Conservation (phyloP, 2,113 vertebrate genomes). For the Thomomys bottae region DNA sequence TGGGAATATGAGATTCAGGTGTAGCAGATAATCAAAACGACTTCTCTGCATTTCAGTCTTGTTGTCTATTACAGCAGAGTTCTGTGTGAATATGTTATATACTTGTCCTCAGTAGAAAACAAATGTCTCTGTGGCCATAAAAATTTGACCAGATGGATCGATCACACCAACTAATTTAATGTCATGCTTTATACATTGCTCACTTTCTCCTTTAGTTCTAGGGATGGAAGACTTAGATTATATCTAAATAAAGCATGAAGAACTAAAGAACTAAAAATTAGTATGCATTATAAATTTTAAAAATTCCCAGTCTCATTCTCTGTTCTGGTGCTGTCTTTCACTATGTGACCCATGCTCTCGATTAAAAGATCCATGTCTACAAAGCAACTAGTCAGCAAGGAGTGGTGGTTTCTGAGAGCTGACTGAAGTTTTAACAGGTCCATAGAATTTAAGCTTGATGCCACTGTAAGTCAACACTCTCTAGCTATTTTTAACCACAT, state of each 20-base stretch:
- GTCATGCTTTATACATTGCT: neutral
- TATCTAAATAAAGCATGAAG: neutral
- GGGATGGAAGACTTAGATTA: neutral
- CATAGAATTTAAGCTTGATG: neutral
- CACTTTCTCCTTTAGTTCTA: neutral
- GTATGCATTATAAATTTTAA: neutral
- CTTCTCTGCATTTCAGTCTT: neutral
- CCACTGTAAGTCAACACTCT: neutral
- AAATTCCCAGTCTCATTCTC: neutral
- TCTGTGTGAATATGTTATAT: neutral
- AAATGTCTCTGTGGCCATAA: neutral
- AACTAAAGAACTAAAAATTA: neutral
- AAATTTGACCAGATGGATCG: neutral
- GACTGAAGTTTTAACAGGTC: neutral
- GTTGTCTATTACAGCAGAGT: neutral
- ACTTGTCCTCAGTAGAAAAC: neutral
- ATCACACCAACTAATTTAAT: neutral
- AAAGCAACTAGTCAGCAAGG: neutral
- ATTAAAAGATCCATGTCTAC: neutral
- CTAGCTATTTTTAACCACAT: conserved; percentile 62
- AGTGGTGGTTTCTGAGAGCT: neutral
- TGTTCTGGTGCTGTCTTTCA: neutral
- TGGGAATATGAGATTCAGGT: neutral
- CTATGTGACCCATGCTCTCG: neutral
- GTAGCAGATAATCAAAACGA: neutral